Base-by-base conservation (phyloP, 2,797 vertebrate genomes). In the Halcyon chelicuti region DNA sequence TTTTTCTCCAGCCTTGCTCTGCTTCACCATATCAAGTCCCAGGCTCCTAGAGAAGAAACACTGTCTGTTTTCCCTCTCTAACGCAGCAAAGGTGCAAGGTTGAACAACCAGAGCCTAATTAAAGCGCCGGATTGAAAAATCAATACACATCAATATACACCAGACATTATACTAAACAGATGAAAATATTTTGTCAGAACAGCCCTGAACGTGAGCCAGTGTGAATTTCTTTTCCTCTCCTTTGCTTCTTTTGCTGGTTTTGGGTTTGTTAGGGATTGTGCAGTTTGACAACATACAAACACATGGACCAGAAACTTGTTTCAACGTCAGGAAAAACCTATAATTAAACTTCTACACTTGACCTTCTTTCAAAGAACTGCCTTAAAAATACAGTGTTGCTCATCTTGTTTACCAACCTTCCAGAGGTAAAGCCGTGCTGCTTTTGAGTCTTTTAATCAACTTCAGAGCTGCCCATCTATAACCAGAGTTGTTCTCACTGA, bases 61-160 rank as follows among this genome's bases (percentile, higher is more conserved):
- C 46, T 10, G 61, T 52, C 67, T 84, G 84, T 95, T 92, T 92
- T 86, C 91, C 66, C 67, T 82, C 85, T 95, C 85, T 85, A 55
- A 94, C 55, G n/a, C 40, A 81, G 93, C 74, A 95, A 86, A 96
- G 90, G 88, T 86, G 95, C 72, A 97, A 96, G 96, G 97, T 96
- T 97, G 95, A 95, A 90, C 92, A 96, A 94, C 94, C 80, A 95
- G 95, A 96, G 93, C 83, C 97, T 97, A 97, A 97, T 97, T 98
- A 95, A 96, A 95, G 90, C 46, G 57, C 92, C 4, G 70, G 75
- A 94, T 94, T 94, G 95, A 94, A 92, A 97, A 97, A 97, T 96
- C 90, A 90, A 96, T 97, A 93, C 62, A 58, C 92, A 97, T 97
- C 96, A 97, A 95, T 93, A 96, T 90, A 95, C 96, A 95, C 91